phyloP scores from a whole-genome alignment of 2,888 invertebrate genomes.

The Acanthosoma haemorrhoidale region DNA sequence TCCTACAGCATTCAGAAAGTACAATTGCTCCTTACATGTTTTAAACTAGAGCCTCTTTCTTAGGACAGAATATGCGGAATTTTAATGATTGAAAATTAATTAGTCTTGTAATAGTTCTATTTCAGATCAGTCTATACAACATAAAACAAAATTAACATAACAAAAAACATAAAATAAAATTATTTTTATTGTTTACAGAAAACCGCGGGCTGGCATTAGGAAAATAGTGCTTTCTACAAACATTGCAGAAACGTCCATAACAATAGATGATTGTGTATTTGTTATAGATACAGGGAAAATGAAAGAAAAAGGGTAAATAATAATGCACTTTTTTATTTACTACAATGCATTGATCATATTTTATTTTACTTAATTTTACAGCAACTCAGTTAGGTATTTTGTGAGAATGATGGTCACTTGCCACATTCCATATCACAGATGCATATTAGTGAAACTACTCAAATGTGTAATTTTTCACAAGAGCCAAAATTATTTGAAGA shows the following conservation, averaged over 20 bases:
- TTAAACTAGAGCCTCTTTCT: no score
- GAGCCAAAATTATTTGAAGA: no score
- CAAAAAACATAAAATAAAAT: neutral
- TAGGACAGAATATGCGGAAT: no score
- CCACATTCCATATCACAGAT: no score
- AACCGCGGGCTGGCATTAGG: conserved; percentile 62
- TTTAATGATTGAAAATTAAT: neutral
- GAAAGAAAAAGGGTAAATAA: conserved; percentile 69
- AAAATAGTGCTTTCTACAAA: conserved; percentile 88
- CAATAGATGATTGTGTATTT: conserved; percentile 92
- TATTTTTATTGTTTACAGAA: conserved; percentile 48
- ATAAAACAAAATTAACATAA: neutral
- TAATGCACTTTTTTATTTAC: neutral
- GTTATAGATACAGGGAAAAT: conserved; percentile 89
- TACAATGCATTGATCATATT: neutral
- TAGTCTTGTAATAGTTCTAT: neutral
- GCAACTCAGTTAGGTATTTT: no score
- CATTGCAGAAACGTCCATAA: conserved; percentile 92
- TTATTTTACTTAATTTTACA: neutral
- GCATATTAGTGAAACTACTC: no score
- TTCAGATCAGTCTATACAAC: neutral
- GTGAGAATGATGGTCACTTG: no score
- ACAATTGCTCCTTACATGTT: no score
- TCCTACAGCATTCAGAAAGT: no score
- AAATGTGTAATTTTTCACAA: no score